Base-by-base conservation (phyloP, 2,888 invertebrate species). In the Ectobius pallidus region DNA sequence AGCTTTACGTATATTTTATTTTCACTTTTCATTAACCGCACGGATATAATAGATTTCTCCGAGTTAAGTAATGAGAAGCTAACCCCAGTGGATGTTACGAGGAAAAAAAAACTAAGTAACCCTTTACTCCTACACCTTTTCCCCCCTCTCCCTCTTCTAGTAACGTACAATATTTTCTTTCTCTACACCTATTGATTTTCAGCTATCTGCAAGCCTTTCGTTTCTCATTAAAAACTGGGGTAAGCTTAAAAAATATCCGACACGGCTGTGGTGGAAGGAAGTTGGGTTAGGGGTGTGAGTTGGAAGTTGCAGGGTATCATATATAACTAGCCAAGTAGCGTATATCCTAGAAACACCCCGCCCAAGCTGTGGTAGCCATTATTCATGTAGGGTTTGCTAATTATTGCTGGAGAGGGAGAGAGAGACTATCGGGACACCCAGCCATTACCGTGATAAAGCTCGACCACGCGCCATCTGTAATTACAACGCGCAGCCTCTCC, bases 401-500 rank as follows among this genome's bases (percentile, higher is more conserved):
- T 65, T 65, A 65, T 46, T 65, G 44, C 65, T 6, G 30, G 20
- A 34, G 62, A 14, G 18, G 9, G 34, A 18, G 18, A 39, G 62
- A 61, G 63, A 22, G 39, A 34, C 18, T 39, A 62, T 62, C 62
- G 30, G 34, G 39, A 34, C 42, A 46, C 30, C n/a, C 65, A 46
- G 65, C 65, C 65, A 65, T 65, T 65, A 65, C 65, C 27, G 25
- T 46, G 65, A 65, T 46, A 65, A 65, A 65, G 65, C 65, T 65
- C 65, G 65, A 46, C 65, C 65, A 65, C 65, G 65, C 65, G 65
- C 44, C 65, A 65, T 65, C 27, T 65, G 44, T 65, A 65, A 65
- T 65, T 65, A 65, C 44, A 34, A 11, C 18, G 9, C 11, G 34
- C 62, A 25, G 62, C 39, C 39, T 20, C 2, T 34, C 34, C 46